Evolutionary conservation across 2,888 invertebrate genomes (phyloP).

Genomic region (Patella ulyssiponensis): DNA sequence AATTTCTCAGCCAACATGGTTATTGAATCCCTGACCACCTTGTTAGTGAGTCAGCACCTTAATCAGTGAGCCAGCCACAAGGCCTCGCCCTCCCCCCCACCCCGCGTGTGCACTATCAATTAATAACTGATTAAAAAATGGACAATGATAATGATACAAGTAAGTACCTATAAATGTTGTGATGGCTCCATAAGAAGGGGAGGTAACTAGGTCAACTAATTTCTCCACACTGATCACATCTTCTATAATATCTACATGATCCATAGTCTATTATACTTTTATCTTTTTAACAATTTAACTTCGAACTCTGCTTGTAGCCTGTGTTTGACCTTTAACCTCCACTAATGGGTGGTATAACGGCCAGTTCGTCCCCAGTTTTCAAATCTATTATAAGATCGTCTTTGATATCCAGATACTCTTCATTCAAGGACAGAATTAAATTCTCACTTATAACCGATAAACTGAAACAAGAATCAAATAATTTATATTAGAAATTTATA

Average conservation of each 20-base stretch:
- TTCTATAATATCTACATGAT: constrained; percentile 75
- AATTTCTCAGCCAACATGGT: too few relatives aligned
- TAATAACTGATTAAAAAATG: too few relatives aligned
- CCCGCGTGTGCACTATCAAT: too few relatives aligned
- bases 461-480: constrained; percentile 44
- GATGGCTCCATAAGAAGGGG: constrained; percentile 84
- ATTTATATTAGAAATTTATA: too few relatives aligned
- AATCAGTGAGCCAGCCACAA: too few relatives aligned
- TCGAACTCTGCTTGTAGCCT: too few relatives aligned
- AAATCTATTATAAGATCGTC: constrained; percentile 65
- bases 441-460: constrained; percentile 80
- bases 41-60: too few relatives aligned
- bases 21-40: too few relatives aligned
- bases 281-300: too few relatives aligned
- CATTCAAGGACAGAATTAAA: constrained; percentile 87
- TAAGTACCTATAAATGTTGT: constrained; percentile 86
- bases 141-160: background rate
- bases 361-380: constrained; percentile 85
- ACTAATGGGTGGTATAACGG: constrained; percentile 94
- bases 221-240: constrained; percentile 80
- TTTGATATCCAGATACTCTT: constrained; percentile 80
- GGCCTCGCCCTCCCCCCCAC: too few relatives aligned
- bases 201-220: constrained; percentile 73
- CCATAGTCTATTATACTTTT: constrained; percentile 40
- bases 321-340: constrained; percentile 79